phyloP scores from a whole-genome alignment of 2,888 invertebrate genomes.

The Luperina testacea region DNA sequence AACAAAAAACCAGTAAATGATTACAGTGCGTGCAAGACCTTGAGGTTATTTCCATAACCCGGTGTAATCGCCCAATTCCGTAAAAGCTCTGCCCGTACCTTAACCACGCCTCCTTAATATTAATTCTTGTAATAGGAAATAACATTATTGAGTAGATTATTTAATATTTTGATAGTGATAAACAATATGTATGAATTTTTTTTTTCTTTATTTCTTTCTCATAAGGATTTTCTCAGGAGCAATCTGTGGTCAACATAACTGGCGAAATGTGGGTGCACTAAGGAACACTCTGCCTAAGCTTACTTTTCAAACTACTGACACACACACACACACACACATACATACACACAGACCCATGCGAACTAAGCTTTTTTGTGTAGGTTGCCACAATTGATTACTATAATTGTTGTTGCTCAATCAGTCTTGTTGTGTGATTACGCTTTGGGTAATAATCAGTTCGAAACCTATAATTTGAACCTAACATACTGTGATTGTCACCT shows the following conservation, averaged over 20 bases:
- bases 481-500: neutral
- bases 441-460: neutral
- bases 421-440: neutral
- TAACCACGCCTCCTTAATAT: conserved; percentile 17
- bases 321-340: neutral
- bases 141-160: neutral
- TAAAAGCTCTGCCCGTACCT: conserved; percentile 9
- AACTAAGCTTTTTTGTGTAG: neutral
- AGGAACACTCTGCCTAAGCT: neutral
- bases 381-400: neutral
- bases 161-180: neutral
- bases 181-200: neutral
- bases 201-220: too few relatives aligned
- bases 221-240: neutral
- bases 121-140: conserved; percentile 26
- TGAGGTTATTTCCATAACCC: conserved; percentile 22
- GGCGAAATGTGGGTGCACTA: neutral
- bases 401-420: neutral
- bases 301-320: too few relatives aligned
- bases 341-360: neutral
- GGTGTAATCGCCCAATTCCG: conserved; percentile 12
- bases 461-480: neutral
- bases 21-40: conserved; percentile 12
- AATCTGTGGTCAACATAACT: neutral
- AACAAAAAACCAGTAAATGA: neutral